Evolutionary conservation across 2,888 invertebrate species (phyloP).

Genomic region (Erannis defoliaria): DNA sequence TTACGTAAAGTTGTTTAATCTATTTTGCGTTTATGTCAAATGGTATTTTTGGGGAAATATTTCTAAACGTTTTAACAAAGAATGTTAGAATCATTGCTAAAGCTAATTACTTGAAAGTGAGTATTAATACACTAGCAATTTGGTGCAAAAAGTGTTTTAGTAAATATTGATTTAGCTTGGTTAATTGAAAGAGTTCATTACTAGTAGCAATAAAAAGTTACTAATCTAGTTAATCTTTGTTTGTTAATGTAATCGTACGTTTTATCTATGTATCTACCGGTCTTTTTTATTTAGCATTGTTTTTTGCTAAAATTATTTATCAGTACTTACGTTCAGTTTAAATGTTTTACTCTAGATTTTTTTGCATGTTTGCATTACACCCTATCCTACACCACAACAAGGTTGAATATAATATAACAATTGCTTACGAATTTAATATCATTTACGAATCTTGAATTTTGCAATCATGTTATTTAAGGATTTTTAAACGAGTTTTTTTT

Average conservation of each 20-base stretch:
- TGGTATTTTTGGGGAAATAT: slow-evolving; percentile 21
- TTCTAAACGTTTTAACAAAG: slow-evolving; percentile 22
- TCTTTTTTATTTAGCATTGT: neutral
- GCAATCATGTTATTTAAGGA: too few species aligned
- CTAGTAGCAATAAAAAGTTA: neutral
- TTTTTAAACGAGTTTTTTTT: too few species aligned
- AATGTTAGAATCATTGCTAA: slow-evolving; percentile 10
- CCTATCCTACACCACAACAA: too few species aligned
- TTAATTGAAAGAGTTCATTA: slow-evolving; percentile 11
- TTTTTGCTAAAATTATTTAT: neutral
- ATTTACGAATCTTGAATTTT: too few species aligned
- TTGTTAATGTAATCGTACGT: neutral
- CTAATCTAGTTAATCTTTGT: neutral
- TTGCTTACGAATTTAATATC: too few species aligned
- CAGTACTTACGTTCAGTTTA: too few species aligned
- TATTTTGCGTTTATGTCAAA: slow-evolving; percentile 26
- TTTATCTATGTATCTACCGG: neutral
- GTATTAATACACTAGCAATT: neutral
- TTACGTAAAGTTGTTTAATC: slow-evolving; percentile 25
- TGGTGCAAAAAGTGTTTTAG: slow-evolving; percentile 4
- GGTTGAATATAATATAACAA: too few species aligned
- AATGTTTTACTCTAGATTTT: too few species aligned
- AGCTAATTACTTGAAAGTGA: slow-evolving; percentile 5
- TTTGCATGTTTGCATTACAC: too few species aligned
- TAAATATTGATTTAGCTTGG: neutral